Conservation (phyloP, 2,888 invertebrate genomes). For the Lissocephala sabroskyi region DNA sequence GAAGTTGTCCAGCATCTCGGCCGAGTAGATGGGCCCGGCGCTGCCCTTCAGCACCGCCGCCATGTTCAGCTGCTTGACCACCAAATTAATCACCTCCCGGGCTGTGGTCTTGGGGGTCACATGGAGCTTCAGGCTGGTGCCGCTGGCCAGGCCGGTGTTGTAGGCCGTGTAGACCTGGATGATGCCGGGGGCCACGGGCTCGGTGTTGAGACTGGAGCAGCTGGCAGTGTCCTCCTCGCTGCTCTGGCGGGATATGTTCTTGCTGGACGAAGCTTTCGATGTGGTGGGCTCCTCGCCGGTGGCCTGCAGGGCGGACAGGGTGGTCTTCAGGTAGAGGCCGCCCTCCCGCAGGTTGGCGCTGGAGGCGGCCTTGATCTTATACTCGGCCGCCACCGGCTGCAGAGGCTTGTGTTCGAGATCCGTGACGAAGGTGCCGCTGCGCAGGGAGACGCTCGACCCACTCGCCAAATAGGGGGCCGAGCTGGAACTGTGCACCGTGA, state of each 20-base stretch:
- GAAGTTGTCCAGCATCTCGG: slow-evolving; percentile 88
- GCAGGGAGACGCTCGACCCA: slow-evolving; percentile 53
- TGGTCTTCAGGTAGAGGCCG: slow-evolving; percentile 74
- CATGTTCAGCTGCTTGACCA: slow-evolving; percentile 96
- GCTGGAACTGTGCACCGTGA: slow-evolving; percentile 58
- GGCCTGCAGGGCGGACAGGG: slow-evolving; percentile 73
- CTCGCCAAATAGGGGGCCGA: slow-evolving; percentile 80
- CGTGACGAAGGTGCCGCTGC: slow-evolving; percentile 37
- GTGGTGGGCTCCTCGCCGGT: slow-evolving; percentile 49
- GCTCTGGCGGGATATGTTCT: slow-evolving; percentile 57
- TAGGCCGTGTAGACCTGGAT: slow-evolving; percentile 95
- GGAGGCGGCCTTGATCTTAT: slow-evolving; percentile 44
- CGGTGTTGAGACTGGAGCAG: slow-evolving; percentile 50
- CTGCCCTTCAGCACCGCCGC: slow-evolving; percentile 90
- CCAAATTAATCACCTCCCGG: slow-evolving; percentile 94
- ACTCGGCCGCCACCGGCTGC: slow-evolving; percentile 31
- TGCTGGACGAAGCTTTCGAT: slow-evolving; percentile 53
- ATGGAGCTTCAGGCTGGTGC: slow-evolving; percentile 93
- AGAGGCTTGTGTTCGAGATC: slow-evolving; percentile 50
- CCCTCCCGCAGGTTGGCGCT: slow-evolving; percentile 70
- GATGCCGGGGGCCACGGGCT: slow-evolving; percentile 61
- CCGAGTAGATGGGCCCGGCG: slow-evolving; percentile 87
- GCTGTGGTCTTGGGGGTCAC: slow-evolving; percentile 95
- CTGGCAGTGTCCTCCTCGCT: slow-evolving; percentile 65
- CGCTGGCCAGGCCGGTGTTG: slow-evolving; percentile 93